Evolutionary conservation across 2,888 invertebrate genomes (phyloP).

Genomic region (Laothoe populi): DNA sequence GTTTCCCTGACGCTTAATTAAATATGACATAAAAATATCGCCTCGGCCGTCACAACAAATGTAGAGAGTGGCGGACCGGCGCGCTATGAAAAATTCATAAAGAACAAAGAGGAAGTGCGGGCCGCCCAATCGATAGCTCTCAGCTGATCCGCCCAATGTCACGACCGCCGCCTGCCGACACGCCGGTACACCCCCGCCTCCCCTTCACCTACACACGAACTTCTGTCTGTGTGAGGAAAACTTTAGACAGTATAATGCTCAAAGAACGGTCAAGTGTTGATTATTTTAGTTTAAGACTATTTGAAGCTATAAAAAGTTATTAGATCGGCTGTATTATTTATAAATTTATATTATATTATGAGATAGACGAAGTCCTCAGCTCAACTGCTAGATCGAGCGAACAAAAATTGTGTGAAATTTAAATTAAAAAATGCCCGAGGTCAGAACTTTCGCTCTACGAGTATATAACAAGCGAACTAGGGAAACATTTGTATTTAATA

Average conservation of each 20-base stretch:
- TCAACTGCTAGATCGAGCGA: no score
- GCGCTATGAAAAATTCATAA: slow-evolving; percentile 76
- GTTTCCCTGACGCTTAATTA: neutral
- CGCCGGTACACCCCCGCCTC: slow-evolving; percentile 42
- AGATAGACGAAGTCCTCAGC: no score
- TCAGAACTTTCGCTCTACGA: no score
- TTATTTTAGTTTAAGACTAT: neutral
- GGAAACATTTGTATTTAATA: no score
- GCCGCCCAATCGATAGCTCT: slow-evolving; percentile 71
- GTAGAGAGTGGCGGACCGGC: slow-evolving; percentile 39
- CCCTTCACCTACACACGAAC: slow-evolving; percentile 41
- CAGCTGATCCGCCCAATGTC: slow-evolving; percentile 84
- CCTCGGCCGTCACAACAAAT: slow-evolving; percentile 55
- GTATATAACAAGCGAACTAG: no score
- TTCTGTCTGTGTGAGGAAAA: slow-evolving; percentile 25
- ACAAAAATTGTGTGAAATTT: no score
- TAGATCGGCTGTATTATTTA: no score
- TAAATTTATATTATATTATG: no score
- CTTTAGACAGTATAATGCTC: neutral
- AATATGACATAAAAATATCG: neutral
- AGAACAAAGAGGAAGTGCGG: slow-evolving; percentile 71
- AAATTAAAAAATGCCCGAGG: no score
- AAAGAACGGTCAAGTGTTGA: slow-evolving; percentile 11
- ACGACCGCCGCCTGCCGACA: slow-evolving; percentile 61
- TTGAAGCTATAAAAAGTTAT: no score